Percentiles rank a stretch among this genome's conserved stretches.
These are phyloP conservation scores for Semaprochilodus insignis DNA, from an alignment of 2,797 vertebrate species.

Conservation along the genomic window DNA sequence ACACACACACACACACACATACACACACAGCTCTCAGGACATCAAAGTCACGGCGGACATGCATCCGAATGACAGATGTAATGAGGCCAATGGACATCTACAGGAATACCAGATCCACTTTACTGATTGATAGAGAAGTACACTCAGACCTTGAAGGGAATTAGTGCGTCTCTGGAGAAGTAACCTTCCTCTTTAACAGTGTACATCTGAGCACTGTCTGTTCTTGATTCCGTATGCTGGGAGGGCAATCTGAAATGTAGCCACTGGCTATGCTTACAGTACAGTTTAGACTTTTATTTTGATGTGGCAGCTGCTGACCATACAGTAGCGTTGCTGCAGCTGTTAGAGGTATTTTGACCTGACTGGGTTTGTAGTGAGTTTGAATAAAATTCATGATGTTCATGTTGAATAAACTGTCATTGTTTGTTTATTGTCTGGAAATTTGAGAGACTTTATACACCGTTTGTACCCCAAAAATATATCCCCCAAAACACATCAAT, in stretches of 20 bases:
- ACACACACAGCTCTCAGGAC: slow-evolving; percentile 18
- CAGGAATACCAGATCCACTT: slow-evolving; percentile 50
- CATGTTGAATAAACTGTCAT: neutral
- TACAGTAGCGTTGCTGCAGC: neutral
- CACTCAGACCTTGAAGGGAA: slow-evolving; percentile 56
- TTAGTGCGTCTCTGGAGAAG: slow-evolving; percentile 40
- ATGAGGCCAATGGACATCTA: slow-evolving; percentile 49
- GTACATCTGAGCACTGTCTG: slow-evolving; percentile 26
- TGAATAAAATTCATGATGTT: neutral
- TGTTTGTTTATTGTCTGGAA: neutral
- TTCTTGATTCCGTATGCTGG: slow-evolving; percentile 9
- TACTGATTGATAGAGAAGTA: slow-evolving; percentile 54
- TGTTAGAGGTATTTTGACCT: neutral
- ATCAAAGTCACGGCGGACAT: slow-evolving; percentile 47
- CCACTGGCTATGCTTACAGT: slow-evolving; percentile 37
- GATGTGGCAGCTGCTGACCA: slow-evolving; percentile 7
- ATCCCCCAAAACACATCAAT: too few species aligned
- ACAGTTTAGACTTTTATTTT: neutral
- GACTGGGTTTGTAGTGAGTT: neutral
- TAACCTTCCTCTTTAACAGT: slow-evolving; percentile 37
- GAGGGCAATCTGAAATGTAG: slow-evolving; percentile 16
- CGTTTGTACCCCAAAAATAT: too few species aligned
- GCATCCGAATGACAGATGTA: slow-evolving; percentile 48
- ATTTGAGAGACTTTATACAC: neutral
- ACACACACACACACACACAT: slow-evolving; percentile 23